A percentile compares a stretch with the other conserved stretches of the same genome.
Conservation (phyloP, 2,797 vertebrate species). For the Hoplostethus mediterraneus region DNA sequence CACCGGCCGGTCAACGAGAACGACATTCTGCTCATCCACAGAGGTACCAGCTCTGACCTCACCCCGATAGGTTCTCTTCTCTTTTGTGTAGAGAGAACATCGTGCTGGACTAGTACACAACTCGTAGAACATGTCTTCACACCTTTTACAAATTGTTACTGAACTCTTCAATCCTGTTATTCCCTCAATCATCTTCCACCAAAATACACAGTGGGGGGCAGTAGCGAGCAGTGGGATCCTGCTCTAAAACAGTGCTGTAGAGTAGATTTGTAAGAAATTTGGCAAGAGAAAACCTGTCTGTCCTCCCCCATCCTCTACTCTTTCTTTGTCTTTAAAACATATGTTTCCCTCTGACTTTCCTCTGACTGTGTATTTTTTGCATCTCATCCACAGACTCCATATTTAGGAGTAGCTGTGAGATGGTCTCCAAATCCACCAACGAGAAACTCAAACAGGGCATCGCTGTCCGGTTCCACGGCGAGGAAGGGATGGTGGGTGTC, state of each 20-base stretch:
- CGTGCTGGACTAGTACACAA: not conserved
- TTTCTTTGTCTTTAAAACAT: not conserved
- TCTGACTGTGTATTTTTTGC: not conserved
- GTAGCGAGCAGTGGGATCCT: too few relatives aligned
- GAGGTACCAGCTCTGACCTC: constrained; percentile 86
- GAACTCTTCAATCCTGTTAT: too few relatives aligned
- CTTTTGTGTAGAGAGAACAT: not conserved
- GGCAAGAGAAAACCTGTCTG: too few relatives aligned
- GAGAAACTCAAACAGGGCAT: constrained; percentile 98
- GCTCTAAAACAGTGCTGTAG: too few relatives aligned
- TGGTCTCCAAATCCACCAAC: constrained; percentile 97
- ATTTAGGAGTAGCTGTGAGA: constrained; percentile 99
- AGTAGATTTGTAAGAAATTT: too few relatives aligned
- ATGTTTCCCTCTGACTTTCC: not conserved
- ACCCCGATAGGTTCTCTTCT: not conserved
- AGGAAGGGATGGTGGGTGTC: constrained; percentile 96
- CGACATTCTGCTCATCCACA: constrained; percentile 96
- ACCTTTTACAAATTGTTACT: too few relatives aligned
- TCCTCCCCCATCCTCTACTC: not conserved
- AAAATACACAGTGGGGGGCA: too few relatives aligned
- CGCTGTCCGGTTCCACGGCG: constrained; percentile 97
- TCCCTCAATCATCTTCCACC: too few relatives aligned
- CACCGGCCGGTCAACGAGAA: constrained; percentile 97
- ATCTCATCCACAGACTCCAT: constrained; percentile 88
- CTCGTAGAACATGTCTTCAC: too few relatives aligned